Conservation (phyloP, 2,113 vertebrate genomes). For the Sceloporus tristichus region DNA sequence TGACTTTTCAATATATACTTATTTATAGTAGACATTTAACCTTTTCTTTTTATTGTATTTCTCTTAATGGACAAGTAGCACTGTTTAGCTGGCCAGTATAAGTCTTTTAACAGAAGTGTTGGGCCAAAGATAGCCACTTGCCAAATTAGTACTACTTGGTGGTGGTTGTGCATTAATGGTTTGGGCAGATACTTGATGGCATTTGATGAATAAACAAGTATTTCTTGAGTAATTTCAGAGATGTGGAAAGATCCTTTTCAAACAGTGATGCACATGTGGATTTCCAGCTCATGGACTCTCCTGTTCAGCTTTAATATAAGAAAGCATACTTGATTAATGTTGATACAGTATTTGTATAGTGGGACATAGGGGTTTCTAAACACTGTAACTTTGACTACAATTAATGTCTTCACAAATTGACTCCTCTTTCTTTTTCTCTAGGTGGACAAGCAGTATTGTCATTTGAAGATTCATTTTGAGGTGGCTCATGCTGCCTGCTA, state of each 20-base stretch:
- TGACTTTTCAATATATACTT: constrained; percentile 75
- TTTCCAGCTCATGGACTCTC: constrained; percentile 88
- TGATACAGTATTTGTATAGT: constrained; percentile 79
- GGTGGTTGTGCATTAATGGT: constrained; percentile 67
- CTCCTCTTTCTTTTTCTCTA: constrained; percentile 81
- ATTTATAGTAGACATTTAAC: constrained; percentile 74
- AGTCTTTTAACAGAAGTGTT: constrained; percentile 67
- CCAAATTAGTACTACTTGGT: constrained; percentile 56
- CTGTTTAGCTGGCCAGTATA: constrained; percentile 71
- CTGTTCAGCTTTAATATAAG: constrained; percentile 84
- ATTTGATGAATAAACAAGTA: constrained; percentile 62
- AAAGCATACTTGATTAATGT: constrained; percentile 82
- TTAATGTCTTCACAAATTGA: constrained; percentile 67
- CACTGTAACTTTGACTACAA: constrained; percentile 65
- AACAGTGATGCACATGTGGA: constrained; percentile 85
- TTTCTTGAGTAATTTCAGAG: constrained; percentile 71
- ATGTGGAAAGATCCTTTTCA: constrained; percentile 66
- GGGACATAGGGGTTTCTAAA: constrained; percentile 77
- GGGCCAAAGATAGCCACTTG: constrained; percentile 73
- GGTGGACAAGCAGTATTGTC: constrained; percentile 88
- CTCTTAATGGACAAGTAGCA: constrained; percentile 72
- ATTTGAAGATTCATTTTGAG: constrained; percentile 85
- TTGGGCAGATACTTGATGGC: constrained; percentile 52
- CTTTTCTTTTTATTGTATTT: constrained; percentile 76
- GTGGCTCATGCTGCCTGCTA: constrained; percentile 83